These are phyloP conservation scores for Idaea aversata DNA, from an alignment of 2,888 invertebrate species.

Conservation along the genomic window DNA sequence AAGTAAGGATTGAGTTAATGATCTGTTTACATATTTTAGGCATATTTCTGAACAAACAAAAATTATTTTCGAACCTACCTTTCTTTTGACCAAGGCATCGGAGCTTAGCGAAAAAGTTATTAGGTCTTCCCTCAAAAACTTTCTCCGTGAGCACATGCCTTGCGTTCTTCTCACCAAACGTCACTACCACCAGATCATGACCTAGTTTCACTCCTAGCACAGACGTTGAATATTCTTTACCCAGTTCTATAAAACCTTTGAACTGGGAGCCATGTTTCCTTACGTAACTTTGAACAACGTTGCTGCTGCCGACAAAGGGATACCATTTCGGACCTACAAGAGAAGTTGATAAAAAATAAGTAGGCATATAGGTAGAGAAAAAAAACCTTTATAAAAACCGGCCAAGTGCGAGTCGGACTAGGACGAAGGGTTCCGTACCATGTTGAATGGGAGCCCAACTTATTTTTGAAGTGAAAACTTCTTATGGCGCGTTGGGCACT, in stretches of 20 bases:
- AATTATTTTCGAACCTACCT: conserved; percentile 64
- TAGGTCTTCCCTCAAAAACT: conserved; percentile 85
- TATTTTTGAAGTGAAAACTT: too few relatives aligned
- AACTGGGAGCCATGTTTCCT: conserved; percentile 71
- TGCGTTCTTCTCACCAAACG: conserved; percentile 82
- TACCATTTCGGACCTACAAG: conserved; percentile 69
- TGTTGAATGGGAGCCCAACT: too few relatives aligned
- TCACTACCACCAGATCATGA: conserved; percentile 80
- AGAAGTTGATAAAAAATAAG: conserved; percentile 1
- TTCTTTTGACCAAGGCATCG: conserved; percentile 83
- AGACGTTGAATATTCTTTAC: conserved; percentile 80
- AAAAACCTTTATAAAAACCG: neutral
- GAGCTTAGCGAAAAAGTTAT: conserved; percentile 84
- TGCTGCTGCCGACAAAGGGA: conserved; percentile 61
- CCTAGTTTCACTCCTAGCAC: conserved; percentile 85
- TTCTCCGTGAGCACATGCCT: conserved; percentile 81
- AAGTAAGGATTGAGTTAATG: too few relatives aligned
- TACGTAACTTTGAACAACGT: conserved; percentile 43
- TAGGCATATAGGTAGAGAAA: neutral
- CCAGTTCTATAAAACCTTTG: conserved; percentile 81
- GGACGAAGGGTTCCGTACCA: too few relatives aligned
- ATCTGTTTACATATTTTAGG: too few relatives aligned
- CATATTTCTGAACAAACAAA: neutral
- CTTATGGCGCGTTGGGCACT: too few relatives aligned
- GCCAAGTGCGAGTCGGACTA: too few relatives aligned